Base-by-base conservation (phyloP, 2,888 invertebrate species). In the Lasioglossum villosulum region DNA sequence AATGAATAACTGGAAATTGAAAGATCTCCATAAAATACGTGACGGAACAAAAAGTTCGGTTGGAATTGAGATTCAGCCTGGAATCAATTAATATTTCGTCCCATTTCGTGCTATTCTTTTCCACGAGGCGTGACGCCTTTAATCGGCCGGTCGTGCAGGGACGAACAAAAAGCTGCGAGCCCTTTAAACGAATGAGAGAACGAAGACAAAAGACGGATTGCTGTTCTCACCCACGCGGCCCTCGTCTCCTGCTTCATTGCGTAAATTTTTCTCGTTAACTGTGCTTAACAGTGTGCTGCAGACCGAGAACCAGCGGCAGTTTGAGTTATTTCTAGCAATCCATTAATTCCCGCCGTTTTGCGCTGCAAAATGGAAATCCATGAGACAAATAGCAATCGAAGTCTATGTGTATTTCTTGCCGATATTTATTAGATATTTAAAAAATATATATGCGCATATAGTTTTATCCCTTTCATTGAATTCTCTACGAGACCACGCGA, bases 221-320 rank as follows among this genome's bases (percentile, higher is more conserved):
- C 48, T 59, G 59, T 37, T 73, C 48, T 79, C 82, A 30, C 82
- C 82, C 82, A 80, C 86, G 27, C 70, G 23, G 19, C 52, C 56
- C 74, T 56, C 81, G 45, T 42, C 34, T 23, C 59, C 42, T 80
- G 78, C 75, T 73, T 78, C 84, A 71, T 84, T 80, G 84, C 74
- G 71, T 82, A 84, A 84, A 88, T 87, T 84, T 88, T 87, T 85
- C 88, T 88, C 88, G 82, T 84, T 84, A 85, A 82, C 72, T 72
- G 75, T 63, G 75, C 79, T 78, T 82, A 84, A 87, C 81, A 56
- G 68, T 72, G 48, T 19, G 70, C 68, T 73, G 71, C 79, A 39
- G n/a, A 23, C 59, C 71, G 37, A 48, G 63, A 34, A 80, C 72
- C n/a, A 52, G 59, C 76, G 10, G 72, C 83, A 23, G 79, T 86